Evolutionary conservation across 2,888 invertebrate genomes (phyloP).

Genomic region (Cryptops parisi): DNA sequence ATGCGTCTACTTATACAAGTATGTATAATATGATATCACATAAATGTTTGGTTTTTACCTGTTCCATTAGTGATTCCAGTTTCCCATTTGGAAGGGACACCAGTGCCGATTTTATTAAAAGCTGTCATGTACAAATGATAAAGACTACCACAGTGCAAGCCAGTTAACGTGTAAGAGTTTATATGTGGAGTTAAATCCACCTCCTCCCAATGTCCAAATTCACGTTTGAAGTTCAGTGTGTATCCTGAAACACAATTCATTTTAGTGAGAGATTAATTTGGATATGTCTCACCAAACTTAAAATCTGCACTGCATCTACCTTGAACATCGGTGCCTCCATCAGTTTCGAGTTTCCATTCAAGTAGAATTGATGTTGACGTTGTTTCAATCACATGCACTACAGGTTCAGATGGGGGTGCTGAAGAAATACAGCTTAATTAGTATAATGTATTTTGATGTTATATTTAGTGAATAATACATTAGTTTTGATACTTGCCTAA

Average conservation of each 20-base stretch:
- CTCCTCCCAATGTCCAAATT: conserved; percentile 79
- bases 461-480: no score
- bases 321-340: conserved; percentile 51
- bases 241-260: conserved; percentile 43
- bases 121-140: conserved; percentile 89
- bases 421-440: no score
- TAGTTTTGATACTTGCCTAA: conserved; percentile 14
- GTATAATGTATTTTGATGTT: not conserved
- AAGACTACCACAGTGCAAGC: conserved; percentile 77
- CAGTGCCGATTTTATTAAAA: conserved; percentile 46
- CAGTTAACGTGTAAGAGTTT: conserved; percentile 50
- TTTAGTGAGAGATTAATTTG: not conserved
- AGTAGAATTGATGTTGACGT: conserved; percentile 57
- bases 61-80: conserved; percentile 16
- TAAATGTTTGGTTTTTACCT: conserved; percentile 13
- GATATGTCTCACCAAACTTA: not conserved
- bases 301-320: conserved; percentile 28
- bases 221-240: conserved; percentile 81
- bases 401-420: conserved; percentile 60
- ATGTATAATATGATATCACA: no score
- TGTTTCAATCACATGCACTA: conserved; percentile 56
- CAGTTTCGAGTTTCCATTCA: conserved; percentile 57
- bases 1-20: no score
- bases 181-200: conserved; percentile 14
- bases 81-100: conserved; percentile 11